Percentiles rank a stretch among this genome's conserved stretches.
phyloP scores from a whole-genome alignment of 1,140 invertebrate species.

The Aphidius ervi region DNA sequence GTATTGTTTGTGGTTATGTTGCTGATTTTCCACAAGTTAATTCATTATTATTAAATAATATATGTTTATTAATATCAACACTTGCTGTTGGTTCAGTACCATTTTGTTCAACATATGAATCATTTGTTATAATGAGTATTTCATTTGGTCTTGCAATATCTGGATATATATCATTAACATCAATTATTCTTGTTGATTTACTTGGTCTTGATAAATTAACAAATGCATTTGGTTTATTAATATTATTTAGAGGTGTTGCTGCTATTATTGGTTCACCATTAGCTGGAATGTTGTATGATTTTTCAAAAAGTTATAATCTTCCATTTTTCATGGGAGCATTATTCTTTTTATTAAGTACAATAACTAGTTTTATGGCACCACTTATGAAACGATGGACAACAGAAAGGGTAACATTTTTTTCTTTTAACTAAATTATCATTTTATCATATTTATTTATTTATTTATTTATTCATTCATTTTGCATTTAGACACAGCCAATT shows the following conservation, averaged over 20 bases:
- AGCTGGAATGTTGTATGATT: constrained; percentile 83
- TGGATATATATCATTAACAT: constrained; percentile 95
- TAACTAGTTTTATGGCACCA: constrained; percentile 81
- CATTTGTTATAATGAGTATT: constrained; percentile 79
- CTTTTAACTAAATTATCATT: background rate
- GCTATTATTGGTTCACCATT: constrained; percentile 81
- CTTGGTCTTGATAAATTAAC: constrained; percentile 93
- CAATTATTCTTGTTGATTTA: constrained; percentile 94
- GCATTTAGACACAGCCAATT: constrained; percentile 53
- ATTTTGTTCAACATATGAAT: constrained; percentile 72
- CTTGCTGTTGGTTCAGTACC: constrained; percentile 80
- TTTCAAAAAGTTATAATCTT: constrained; percentile 77
- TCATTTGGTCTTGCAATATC: constrained; percentile 96
- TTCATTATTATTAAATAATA: constrained; percentile 89
- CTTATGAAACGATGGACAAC: constrained; percentile 62
- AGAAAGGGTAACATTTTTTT: constrained; percentile 38
- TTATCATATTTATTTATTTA: constrained; percentile 1
- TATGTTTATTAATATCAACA: constrained; percentile 87
- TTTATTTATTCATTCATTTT: constrained; percentile 14
- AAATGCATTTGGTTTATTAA: constrained; percentile 93
- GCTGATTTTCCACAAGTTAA: constrained; percentile 84
- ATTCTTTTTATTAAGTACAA: constrained; percentile 79
- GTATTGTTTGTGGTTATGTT: constrained; percentile 81
- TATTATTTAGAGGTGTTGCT: constrained; percentile 89
- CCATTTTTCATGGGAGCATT: constrained; percentile 90